Conservation (phyloP, 2,797 vertebrate species). For the Spheniscus humboldti region DNA sequence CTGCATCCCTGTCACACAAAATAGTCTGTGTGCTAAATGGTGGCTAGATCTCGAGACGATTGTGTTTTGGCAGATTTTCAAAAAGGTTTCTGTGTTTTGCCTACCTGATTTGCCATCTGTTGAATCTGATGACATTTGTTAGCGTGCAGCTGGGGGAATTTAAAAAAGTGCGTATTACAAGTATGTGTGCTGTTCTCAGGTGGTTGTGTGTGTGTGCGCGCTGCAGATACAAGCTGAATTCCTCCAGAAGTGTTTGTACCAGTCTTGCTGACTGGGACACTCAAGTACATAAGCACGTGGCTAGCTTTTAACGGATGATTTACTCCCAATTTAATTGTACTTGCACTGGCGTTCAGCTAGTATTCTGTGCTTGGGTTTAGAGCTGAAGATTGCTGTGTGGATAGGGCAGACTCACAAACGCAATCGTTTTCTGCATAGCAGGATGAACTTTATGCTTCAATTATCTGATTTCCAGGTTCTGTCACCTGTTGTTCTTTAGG, state of each 20-base stretch:
- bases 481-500: not conserved
- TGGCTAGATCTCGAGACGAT: constrained; percentile 60
- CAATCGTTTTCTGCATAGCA: not conserved
- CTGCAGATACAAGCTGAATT: constrained; percentile 4
- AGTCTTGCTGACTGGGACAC: not conserved
- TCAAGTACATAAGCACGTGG: not conserved
- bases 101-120: constrained; percentile 63
- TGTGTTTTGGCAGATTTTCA: constrained; percentile 69
- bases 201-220: not conserved
- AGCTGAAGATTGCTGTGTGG: not conserved
- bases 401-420: not conserved
- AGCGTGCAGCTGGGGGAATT: constrained; percentile 18
- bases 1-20: constrained; percentile 51
- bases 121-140: constrained; percentile 65
- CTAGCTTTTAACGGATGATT: not conserved
- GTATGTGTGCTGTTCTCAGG: constrained; percentile 20
- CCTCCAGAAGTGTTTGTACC: not conserved
- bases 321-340: constrained; percentile 10
- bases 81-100: constrained; percentile 55
- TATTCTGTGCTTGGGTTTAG: not conserved
- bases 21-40: constrained; percentile 22
- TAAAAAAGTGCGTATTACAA: constrained; percentile 1
- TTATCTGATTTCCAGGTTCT: not conserved
- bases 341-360: not conserved
- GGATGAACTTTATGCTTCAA: not conserved